Evolutionary conservation across 2,888 invertebrate genomes (phyloP).

Genomic region (Eupithecia subumbrata): DNA sequence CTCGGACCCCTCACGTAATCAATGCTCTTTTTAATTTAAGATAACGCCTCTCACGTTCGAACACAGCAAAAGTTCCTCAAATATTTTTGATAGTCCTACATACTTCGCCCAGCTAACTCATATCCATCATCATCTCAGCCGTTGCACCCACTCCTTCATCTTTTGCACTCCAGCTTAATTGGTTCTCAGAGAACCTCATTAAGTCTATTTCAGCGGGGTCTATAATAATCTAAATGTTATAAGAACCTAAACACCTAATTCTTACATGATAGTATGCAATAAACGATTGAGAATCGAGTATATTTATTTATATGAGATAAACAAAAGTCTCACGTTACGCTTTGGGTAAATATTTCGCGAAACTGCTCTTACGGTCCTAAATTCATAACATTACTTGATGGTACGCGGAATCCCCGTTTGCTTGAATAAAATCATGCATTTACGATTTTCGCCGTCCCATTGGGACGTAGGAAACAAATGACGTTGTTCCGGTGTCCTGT

Average conservation of each 20-base stretch:
- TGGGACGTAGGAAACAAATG: slow-evolving; percentile 47
- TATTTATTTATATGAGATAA: slow-evolving; percentile 34
- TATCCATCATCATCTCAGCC: neutral
- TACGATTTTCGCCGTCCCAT: slow-evolving; percentile 42
- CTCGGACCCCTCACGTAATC: slow-evolving; percentile 55
- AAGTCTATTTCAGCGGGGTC: neutral
- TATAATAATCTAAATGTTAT: neutral
- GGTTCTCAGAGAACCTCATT: neutral
- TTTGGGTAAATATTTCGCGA: slow-evolving; percentile 18
- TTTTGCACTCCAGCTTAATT: neutral
- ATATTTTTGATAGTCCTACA: neutral
- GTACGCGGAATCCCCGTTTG: slow-evolving; percentile 35
- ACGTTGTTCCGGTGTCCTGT: slow-evolving; percentile 44
- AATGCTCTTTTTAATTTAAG: slow-evolving; percentile 62
- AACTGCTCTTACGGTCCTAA: slow-evolving; percentile 30
- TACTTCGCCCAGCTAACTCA: neutral
- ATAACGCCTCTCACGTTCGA: slow-evolving; percentile 50
- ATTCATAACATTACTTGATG: slow-evolving; percentile 37
- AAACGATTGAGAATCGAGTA: slow-evolving; percentile 18
- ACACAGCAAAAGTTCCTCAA: slow-evolving; percentile 15
- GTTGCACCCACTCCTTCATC: neutral
- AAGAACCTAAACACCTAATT: neutral
- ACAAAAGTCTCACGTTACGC: slow-evolving; percentile 15
- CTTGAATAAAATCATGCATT: slow-evolving; percentile 44
- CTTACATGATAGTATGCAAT: neutral